phyloP scores from a whole-genome alignment of 2,888 invertebrate species.

The Drosophila putrida region DNA sequence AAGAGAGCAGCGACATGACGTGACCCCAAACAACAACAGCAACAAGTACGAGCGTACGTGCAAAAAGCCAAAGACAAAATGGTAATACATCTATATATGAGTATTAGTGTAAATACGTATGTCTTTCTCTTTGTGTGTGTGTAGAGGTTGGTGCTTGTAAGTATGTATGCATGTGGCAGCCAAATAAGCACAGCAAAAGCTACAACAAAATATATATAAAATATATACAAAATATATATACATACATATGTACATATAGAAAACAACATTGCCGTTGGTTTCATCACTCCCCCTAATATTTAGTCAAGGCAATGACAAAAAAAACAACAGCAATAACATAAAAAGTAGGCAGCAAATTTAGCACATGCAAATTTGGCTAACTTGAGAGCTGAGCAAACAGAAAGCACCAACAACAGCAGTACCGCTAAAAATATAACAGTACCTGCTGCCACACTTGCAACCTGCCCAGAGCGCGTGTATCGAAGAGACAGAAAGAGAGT shows the following conservation, averaged over 20 bases:
- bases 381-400: conserved; percentile 53
- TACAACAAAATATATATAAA: conserved; percentile 36
- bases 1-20: conserved; percentile 56
- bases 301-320: conserved; percentile 39
- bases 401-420: conserved; percentile 10
- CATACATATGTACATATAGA: conserved; percentile 3
- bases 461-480: conserved; percentile 29
- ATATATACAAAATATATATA: conserved; percentile 12
- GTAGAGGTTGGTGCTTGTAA: not conserved
- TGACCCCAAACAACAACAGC: conserved; percentile 79
- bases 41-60: conserved; percentile 77
- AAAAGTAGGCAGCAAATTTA: conserved; percentile 61
- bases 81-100: conserved; percentile 32
- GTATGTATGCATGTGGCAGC: conserved; percentile 24
- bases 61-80: conserved; percentile 67
- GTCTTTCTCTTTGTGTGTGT: not conserved
- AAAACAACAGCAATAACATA: conserved; percentile 26
- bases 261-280: conserved; percentile 28
- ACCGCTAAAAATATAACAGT: conserved; percentile 75
- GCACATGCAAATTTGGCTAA: conserved; percentile 70
- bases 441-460: conserved; percentile 74
- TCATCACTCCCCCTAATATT: conserved; percentile 2
- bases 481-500: not conserved
- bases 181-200: conserved; percentile 58
- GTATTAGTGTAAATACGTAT: not conserved